Percentiles rank a stretch among this genome's conserved stretches.
Evolutionary conservation across 2,113 vertebrate genomes (phyloP).

Genomic region (Cygnus atratus): DNA sequence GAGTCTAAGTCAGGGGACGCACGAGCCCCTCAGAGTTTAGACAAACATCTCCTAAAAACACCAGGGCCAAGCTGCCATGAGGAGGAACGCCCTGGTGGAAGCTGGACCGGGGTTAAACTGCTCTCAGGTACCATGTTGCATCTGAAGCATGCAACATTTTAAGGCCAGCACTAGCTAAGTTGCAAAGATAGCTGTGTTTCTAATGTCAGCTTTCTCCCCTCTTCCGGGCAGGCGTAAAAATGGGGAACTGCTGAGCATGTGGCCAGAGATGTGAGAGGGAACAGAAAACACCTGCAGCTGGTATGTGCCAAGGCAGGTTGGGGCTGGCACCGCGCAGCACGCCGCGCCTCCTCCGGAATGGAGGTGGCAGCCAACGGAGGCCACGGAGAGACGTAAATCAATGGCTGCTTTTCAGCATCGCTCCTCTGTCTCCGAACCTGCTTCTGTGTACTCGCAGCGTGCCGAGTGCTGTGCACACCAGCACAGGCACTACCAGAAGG

Average conservation of each 20-base stretch:
- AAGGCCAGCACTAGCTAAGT: background rate
- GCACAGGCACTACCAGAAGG: background rate
- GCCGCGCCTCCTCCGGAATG: background rate
- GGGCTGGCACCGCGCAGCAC: background rate
- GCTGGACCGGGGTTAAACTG: background rate
- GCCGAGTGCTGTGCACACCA: background rate
- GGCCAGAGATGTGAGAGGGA: background rate
- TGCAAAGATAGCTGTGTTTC: background rate
- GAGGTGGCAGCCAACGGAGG: background rate
- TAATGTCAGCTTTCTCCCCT: background rate
- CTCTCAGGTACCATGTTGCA: accelerated
- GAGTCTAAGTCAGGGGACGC: background rate
- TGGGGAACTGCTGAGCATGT: background rate
- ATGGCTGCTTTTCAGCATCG: accelerated
- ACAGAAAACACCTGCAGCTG: background rate
- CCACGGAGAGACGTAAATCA: background rate
- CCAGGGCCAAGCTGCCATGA: background rate
- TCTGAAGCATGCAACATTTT: background rate
- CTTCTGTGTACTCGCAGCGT: background rate
- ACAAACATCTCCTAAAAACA: constrained; percentile 2
- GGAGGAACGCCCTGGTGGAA: background rate
- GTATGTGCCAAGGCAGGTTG: background rate
- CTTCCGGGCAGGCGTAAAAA: background rate
- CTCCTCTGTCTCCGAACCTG: accelerated
- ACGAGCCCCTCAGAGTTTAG: background rate